phyloP scores from a whole-genome alignment of 1,140 invertebrate species.

The Diachasmimorpha longicaudata region DNA sequence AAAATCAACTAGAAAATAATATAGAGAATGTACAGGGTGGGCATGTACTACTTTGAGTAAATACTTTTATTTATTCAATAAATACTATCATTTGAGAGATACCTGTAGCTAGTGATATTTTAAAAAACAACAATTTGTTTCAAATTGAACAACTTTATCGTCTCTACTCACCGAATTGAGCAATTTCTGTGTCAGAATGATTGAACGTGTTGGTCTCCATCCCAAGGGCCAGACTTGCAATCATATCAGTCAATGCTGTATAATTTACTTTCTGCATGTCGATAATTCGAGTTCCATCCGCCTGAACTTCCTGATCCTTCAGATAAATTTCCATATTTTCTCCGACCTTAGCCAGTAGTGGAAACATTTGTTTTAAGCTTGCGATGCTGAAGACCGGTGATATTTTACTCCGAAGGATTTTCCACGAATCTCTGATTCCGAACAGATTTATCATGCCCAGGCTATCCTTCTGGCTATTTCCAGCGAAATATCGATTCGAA shows the following conservation, averaged over 20 bases:
- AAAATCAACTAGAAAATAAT: too few relatives aligned
- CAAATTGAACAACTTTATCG: too few relatives aligned
- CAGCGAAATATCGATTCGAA: conserved; percentile 15
- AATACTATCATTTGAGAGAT: too few relatives aligned
- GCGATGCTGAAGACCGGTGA: conserved; percentile 61
- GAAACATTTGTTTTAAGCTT: conserved; percentile 62
- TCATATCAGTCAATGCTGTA: conserved; percentile 62
- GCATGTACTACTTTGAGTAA: too few relatives aligned
- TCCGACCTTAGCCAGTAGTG: conserved; percentile 50
- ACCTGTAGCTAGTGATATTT: too few relatives aligned
- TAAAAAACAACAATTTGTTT: too few relatives aligned
- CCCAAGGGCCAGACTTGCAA: conserved; percentile 64
- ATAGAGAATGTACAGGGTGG: too few relatives aligned
- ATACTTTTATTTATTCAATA: too few relatives aligned
- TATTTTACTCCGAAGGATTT: conserved; percentile 53
- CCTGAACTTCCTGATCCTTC: conserved; percentile 5
- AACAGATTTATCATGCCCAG: conserved; percentile 36
- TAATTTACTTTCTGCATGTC: conserved; percentile 45
- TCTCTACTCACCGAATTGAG: conserved; percentile 37
- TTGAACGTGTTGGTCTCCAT: conserved; percentile 57
- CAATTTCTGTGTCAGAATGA: conserved; percentile 49
- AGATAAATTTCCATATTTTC: conserved; percentile 40
- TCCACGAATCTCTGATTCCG: conserved; percentile 43
- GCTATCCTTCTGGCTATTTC: conserved; percentile 29
- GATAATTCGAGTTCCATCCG: conserved; percentile 9